phyloP scores from a whole-genome alignment of 2,797 vertebrate genomes.

The Schizothorax lantsangensis region DNA sequence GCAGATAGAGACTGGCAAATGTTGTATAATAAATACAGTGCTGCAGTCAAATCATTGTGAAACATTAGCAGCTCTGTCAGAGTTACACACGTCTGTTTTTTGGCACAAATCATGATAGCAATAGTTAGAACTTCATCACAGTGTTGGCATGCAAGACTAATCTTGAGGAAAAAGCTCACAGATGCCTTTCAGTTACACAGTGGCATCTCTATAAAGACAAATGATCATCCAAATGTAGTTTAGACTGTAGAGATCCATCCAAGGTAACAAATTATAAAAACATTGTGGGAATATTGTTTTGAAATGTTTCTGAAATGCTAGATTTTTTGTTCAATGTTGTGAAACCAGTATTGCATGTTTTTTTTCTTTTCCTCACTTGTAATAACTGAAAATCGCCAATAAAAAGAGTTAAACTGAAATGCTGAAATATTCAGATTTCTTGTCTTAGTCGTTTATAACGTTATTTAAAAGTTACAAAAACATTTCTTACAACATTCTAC shows the following conservation, averaged over 20 bases:
- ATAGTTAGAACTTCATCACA: conserved; percentile 34
- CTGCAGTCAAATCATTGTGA: conserved; percentile 33
- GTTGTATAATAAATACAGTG: conserved; percentile 23
- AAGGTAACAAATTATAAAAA: neutral
- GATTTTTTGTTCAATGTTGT: no score
- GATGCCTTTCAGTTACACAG: neutral
- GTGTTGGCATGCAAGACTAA: conserved; percentile 39
- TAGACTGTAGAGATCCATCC: neutral
- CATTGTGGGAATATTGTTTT: neutral
- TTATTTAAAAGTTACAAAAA: neutral
- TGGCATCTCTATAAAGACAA: conserved; percentile 6
- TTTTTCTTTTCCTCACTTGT: no score
- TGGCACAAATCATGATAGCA: conserved; percentile 26
- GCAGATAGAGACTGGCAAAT: conserved; percentile 44
- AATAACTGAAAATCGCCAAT: no score
- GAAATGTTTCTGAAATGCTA: neutral
- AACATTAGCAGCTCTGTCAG: conserved; percentile 46
- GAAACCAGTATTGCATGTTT: no score
- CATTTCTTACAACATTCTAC: neutral
- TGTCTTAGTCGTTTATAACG: neutral
- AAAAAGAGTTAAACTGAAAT: no score
- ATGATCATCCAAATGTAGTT: neutral
- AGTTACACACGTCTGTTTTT: conserved; percentile 35
- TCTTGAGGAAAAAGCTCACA: conserved; percentile 1
- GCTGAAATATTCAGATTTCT: neutral